Percentiles rank a stretch among this genome's conserved stretches.
Conservation (phyloP, 1,140 invertebrate genomes). For the Notospermus geniculatus region DNA sequence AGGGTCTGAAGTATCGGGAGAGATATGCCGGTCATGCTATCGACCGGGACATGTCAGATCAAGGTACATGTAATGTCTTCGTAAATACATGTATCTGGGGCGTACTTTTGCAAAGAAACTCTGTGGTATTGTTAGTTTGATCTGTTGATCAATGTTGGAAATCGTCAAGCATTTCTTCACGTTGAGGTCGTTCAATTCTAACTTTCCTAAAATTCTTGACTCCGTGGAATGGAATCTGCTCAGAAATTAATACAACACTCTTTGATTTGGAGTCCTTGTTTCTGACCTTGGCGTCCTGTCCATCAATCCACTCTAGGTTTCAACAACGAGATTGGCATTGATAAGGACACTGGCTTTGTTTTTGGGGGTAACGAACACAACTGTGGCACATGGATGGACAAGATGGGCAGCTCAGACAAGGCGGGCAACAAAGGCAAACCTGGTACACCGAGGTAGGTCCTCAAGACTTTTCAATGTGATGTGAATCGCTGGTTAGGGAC, state of each 20-base stretch:
- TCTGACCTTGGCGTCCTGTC: neutral
- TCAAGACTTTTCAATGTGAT: neutral
- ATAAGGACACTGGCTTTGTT: constrained; percentile 90
- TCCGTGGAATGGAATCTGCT: too few relatives aligned
- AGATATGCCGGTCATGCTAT: constrained; percentile 90
- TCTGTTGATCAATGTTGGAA: too few relatives aligned
- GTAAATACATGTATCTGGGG: too few relatives aligned
- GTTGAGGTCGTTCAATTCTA: too few relatives aligned
- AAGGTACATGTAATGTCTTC: constrained; percentile 57
- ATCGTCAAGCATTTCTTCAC: too few relatives aligned
- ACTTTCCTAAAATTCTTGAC: too few relatives aligned
- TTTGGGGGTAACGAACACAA: constrained; percentile 94
- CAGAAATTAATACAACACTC: too few relatives aligned
- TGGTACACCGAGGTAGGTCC: constrained; percentile 72
- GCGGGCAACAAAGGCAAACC: constrained; percentile 90
- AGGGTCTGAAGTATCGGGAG: constrained; percentile 88
- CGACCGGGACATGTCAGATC: constrained; percentile 91
- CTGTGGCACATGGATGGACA: constrained; percentile 99
- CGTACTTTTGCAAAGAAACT: too few relatives aligned
- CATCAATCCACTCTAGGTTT: constrained; percentile 65
- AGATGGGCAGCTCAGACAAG: constrained; percentile 94
- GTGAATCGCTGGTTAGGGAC: neutral
- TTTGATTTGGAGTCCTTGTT: neutral
- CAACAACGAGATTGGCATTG: constrained; percentile 85
- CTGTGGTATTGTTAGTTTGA: too few relatives aligned